Conservation (phyloP, 2,113 vertebrate species). For the Sigmodon hispidus region DNA sequence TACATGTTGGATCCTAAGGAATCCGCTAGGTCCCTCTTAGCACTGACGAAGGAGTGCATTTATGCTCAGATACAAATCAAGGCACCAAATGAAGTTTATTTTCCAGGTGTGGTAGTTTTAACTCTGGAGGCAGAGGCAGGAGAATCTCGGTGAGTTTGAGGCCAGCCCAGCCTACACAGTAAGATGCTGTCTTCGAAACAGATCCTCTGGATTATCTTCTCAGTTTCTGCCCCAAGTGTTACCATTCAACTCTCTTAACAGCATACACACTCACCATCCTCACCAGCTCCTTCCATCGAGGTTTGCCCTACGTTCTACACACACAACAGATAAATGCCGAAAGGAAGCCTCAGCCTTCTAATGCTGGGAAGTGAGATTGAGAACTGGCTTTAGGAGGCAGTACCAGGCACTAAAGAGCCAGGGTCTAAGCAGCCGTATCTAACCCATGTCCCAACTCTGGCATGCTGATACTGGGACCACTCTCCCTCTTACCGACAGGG, state of each 20-base stretch:
- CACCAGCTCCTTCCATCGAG: not conserved
- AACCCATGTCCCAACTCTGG: accelerated
- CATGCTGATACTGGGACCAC: accelerated
- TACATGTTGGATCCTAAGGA: not conserved
- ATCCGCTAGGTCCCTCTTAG: not conserved
- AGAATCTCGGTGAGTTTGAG: not conserved
- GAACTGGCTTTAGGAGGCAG: not conserved
- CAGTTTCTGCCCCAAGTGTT: not conserved
- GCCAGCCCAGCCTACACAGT: not conserved
- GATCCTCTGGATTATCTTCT: not conserved
- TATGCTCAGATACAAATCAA: not conserved
- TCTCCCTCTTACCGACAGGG: conserved; percentile 89
- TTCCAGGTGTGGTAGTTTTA: not conserved
- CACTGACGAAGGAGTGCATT: not conserved
- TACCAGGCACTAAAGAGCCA: not conserved
- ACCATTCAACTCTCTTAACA: accelerated
- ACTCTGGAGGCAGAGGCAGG: not conserved
- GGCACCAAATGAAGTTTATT: not conserved
- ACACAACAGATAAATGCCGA: not conserved
- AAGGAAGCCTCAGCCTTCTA: not conserved
- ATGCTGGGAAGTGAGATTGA: not conserved
- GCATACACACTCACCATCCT: not conserved
- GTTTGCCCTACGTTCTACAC: not conserved
- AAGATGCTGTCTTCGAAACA: not conserved
- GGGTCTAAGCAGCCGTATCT: not conserved